These are phyloP conservation scores for Cosmia trapezina DNA, from an alignment of 2,888 invertebrate species.

Conservation along the genomic window DNA sequence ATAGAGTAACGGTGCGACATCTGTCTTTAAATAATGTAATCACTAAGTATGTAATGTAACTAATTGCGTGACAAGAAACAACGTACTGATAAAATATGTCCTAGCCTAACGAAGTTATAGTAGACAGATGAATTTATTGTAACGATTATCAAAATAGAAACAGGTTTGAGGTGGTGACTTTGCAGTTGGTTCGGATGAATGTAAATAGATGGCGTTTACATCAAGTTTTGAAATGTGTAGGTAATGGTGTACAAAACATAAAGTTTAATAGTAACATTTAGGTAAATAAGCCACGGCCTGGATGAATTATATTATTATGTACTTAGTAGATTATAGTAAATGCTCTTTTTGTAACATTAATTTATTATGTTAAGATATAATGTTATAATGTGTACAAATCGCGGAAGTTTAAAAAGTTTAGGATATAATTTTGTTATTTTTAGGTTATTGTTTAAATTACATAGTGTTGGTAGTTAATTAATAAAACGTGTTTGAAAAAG, in stretches of 20 bases:
- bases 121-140: no score
- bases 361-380: not conserved
- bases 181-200: not conserved
- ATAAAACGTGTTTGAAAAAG: no score
- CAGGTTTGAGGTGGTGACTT: not conserved
- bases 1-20: slow-evolving; percentile 35
- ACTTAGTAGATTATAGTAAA: not conserved
- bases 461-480: no score
- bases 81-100: not conserved
- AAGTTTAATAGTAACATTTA: no score
- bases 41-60: not conserved
- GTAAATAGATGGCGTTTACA: slow-evolving; percentile 38
- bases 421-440: no score
- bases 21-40: slow-evolving; percentile 8
- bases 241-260: no score
- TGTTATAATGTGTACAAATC: no score
- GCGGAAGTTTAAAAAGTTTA: no score
- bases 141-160: not conserved
- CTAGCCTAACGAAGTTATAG: no score
- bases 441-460: no score
- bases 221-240: slow-evolving; percentile 5
- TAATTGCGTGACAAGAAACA: not conserved
- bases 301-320: not conserved
- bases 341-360: not conserved
- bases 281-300: not conserved